phyloP scores from a whole-genome alignment of 2,888 invertebrate genomes.

The Polylopha cassiicola region DNA sequence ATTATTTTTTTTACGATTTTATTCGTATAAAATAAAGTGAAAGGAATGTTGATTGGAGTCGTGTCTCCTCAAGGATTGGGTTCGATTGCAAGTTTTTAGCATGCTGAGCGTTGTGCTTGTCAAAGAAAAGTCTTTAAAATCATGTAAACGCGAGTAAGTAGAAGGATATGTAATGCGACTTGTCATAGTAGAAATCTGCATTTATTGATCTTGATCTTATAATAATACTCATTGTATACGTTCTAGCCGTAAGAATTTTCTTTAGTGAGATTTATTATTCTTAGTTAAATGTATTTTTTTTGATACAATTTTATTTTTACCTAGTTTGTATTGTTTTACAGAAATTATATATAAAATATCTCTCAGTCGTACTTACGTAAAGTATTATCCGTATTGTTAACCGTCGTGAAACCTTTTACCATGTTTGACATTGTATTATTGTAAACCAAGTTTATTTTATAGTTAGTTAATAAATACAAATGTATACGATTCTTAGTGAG shows the following conservation, averaged over 20 bases:
- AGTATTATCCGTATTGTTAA: constrained; percentile 31
- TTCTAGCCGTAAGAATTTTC: constrained; percentile 65
- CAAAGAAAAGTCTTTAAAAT: constrained; percentile 45
- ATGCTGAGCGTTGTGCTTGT: constrained; percentile 49
- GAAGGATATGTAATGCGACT: constrained; percentile 58
- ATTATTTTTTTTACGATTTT: constrained; percentile 75
- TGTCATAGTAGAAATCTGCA: constrained; percentile 66
- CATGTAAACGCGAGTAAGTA: constrained; percentile 67
- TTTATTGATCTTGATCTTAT: constrained; percentile 68
- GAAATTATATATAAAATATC: constrained; percentile 10
- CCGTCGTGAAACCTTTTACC: constrained; percentile 44
- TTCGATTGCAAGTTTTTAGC: constrained; percentile 53
- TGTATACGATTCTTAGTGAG: constrained; percentile 65
- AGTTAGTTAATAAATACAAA: constrained; percentile 49
- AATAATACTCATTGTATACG: constrained; percentile 75
- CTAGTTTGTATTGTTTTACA: constrained; percentile 27
- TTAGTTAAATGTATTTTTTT: constrained; percentile 44
- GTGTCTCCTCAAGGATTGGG: constrained; percentile 43
- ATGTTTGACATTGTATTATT: constrained; percentile 31
- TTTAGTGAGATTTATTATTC: constrained; percentile 67
- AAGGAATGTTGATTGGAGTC: constrained; percentile 48
- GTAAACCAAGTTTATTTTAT: constrained; percentile 35
- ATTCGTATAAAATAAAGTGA: constrained; percentile 65
- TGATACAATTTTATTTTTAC: constrained; percentile 29
- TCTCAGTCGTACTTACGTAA: constrained; percentile 12